A percentile compares a stretch with the other conserved stretches of the same genome.
phyloP scores from a whole-genome alignment of 2,113 vertebrate genomes.

The Empidonax alnorum region DNA sequence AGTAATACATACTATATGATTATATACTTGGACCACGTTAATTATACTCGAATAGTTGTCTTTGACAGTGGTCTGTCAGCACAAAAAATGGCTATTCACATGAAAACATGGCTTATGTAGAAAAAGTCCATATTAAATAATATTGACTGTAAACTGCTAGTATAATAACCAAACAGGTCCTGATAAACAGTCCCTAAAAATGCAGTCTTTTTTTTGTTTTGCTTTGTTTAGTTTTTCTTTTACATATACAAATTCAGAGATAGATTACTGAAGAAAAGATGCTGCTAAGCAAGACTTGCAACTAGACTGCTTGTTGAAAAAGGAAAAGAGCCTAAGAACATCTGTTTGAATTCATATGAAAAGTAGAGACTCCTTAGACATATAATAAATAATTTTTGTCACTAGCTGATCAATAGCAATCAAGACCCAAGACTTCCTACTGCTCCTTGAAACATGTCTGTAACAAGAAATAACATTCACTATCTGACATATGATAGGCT shows the following conservation, averaged over 20 bases:
- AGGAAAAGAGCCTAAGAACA: background rate
- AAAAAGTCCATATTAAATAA: background rate
- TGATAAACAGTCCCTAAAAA: background rate
- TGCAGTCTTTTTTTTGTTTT: fast-evolving
- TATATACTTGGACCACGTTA: background rate
- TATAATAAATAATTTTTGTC: background rate
- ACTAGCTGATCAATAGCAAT: background rate
- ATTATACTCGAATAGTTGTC: background rate
- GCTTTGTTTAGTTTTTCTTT: background rate
- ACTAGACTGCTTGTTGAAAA: background rate
- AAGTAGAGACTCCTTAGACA: background rate
- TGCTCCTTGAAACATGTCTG: background rate
- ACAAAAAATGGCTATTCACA: background rate
- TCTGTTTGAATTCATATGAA: background rate
- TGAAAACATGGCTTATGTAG: background rate
- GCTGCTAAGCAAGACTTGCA: background rate
- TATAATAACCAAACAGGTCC: background rate
- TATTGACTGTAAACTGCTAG: background rate
- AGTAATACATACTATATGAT: background rate
- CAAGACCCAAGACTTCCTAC: background rate
- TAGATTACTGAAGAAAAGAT: background rate
- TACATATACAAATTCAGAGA: background rate
- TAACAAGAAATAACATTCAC: background rate
- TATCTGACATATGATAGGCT: background rate
- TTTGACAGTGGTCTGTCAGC: background rate